Conservation (phyloP, 2,113 vertebrate species). For the Gyps fulvus region DNA sequence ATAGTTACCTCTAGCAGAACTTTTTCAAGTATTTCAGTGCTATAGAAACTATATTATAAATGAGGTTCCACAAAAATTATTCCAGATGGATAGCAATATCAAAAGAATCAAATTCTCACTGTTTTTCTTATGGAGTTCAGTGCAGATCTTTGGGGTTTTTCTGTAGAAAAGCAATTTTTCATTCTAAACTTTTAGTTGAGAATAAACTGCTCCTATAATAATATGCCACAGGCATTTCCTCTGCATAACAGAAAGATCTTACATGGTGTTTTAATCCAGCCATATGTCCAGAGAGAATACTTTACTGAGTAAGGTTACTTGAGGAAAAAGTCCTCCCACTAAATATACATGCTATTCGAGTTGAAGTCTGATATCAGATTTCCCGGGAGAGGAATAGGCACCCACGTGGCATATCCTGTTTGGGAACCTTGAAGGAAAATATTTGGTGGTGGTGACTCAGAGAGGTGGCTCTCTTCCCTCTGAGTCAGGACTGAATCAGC, state of each 20-base stretch:
- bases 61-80: background rate
- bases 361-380: background rate
- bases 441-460: background rate
- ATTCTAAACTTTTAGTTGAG: background rate
- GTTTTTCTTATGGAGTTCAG: background rate
- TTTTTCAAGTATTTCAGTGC: background rate
- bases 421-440: background rate
- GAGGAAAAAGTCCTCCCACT: background rate
- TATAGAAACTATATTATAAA: background rate
- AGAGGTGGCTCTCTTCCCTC: background rate
- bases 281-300: background rate
- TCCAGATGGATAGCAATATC: background rate
- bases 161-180: background rate
- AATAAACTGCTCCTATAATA: background rate
- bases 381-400: background rate
- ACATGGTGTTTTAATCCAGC: background rate
- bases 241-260: background rate
- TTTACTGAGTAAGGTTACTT: background rate
- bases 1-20: background rate
- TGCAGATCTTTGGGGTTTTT: background rate
- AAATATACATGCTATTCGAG: background rate
- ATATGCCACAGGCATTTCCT: background rate
- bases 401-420: background rate
- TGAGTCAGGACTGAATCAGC: conserved; percentile 24
- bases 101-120: background rate